Conservation (phyloP, 2,113 vertebrate genomes). For the Saccopteryx leptura region DNA sequence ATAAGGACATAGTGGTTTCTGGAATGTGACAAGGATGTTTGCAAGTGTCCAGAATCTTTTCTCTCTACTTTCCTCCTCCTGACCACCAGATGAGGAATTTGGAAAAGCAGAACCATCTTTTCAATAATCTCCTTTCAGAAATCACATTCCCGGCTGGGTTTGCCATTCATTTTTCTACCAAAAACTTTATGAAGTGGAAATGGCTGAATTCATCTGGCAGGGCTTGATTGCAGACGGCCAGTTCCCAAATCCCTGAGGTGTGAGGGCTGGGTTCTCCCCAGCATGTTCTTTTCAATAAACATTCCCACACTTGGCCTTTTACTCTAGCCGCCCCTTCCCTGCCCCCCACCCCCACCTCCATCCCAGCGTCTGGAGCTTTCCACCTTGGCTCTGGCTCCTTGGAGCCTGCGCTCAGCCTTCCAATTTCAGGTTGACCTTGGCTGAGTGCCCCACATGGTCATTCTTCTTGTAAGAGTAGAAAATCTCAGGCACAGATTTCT, state of each 20-base stretch:
- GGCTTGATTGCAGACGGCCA: neutral
- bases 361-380: constrained; percentile 73
- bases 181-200: constrained; percentile 79
- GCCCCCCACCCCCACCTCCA: neutral
- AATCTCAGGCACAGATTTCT: constrained; percentile 60
- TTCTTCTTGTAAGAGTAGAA: constrained; percentile 73
- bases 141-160: constrained; percentile 27
- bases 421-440: constrained; percentile 74
- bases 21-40: neutral
- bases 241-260: constrained; percentile 69
- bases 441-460: constrained; percentile 42
- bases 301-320: constrained; percentile 77
- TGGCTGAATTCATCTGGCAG: constrained; percentile 64
- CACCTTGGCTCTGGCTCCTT: constrained; percentile 60
- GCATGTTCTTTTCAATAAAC: constrained; percentile 75
- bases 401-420: constrained; percentile 35
- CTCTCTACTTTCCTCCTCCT: constrained; percentile 18
- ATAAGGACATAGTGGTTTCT: neutral
- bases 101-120: constrained; percentile 64
- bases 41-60: constrained; percentile 21
- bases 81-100: constrained; percentile 59
- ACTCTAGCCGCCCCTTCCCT: neutral
- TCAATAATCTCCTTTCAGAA: constrained; percentile 68
- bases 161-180: constrained; percentile 73
- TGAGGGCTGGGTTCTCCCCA: constrained; percentile 72